phyloP scores from a whole-genome alignment of 2,797 vertebrate genomes.

The Choloepus didactylus region DNA sequence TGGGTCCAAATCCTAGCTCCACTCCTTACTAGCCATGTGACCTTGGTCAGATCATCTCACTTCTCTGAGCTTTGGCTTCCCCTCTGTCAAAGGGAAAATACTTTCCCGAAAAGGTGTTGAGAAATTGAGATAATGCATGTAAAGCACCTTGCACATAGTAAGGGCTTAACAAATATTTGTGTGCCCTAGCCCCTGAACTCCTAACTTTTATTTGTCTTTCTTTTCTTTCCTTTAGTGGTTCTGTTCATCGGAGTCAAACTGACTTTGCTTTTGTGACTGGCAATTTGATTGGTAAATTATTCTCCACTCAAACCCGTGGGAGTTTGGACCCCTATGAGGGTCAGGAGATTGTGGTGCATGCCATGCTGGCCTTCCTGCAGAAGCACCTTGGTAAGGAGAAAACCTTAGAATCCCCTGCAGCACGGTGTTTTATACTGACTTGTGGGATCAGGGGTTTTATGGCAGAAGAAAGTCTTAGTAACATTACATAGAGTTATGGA shows the following conservation, averaged over 20 bases:
- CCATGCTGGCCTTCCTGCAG: constrained; percentile 89
- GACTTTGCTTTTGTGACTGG: constrained; percentile 88
- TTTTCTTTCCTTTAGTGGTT: constrained; percentile 84
- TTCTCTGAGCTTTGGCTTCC: neutral
- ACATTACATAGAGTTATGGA: neutral
- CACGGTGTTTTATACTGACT: neutral
- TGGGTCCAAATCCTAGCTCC: neutral
- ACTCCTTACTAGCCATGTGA: neutral
- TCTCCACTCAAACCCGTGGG: constrained; percentile 72
- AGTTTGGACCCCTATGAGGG: constrained; percentile 85
- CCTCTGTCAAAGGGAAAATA: neutral
- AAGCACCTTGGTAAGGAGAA: constrained; percentile 87
- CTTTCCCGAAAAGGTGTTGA: neutral
- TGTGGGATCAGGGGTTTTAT: neutral
- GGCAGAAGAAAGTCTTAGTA: constrained; percentile 21
- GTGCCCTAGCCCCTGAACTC: neutral
- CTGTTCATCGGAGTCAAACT: constrained; percentile 87
- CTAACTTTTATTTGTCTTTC: constrained; percentile 2
- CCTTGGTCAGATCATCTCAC: neutral
- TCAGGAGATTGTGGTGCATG: constrained; percentile 83
- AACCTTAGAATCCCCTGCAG: neutral
- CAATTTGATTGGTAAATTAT: constrained; percentile 80
- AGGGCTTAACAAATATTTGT: neutral
- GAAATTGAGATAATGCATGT: neutral
- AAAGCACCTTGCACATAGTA: neutral